A percentile compares a stretch with the other conserved stretches of the same genome.
phyloP scores from a whole-genome alignment of 2,888 invertebrate genomes.

The Ochropleura plecta region DNA sequence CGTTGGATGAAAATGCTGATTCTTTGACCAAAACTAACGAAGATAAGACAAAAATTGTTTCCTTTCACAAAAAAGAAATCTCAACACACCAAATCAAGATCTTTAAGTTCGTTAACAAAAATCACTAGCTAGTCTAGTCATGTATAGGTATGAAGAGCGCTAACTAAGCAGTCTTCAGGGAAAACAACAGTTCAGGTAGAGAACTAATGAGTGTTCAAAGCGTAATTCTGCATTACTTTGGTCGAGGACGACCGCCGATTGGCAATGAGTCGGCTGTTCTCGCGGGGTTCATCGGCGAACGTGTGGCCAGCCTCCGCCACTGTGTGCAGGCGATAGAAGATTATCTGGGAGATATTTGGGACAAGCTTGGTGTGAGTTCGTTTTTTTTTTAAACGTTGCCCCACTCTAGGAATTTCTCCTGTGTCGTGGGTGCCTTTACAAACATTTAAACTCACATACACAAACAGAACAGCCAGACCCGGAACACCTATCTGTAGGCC shows the following conservation, averaged over 20 bases:
- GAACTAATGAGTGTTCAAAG: constrained; percentile 56
- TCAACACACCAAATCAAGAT: background rate
- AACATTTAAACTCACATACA: too few species aligned
- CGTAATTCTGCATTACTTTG: constrained; percentile 48
- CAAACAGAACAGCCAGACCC: too few species aligned
- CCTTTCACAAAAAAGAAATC: background rate
- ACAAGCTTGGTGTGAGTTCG: background rate
- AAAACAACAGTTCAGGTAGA: constrained; percentile 36
- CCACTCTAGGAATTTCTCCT: too few species aligned
- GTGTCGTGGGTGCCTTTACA: too few species aligned
- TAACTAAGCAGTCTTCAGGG: constrained; percentile 42
- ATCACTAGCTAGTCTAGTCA: constrained; percentile 5
- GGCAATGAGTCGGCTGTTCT: constrained; percentile 63
- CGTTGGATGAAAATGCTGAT: too few species aligned
- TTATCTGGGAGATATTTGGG: background rate
- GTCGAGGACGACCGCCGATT: constrained; percentile 55
- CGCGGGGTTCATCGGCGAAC: constrained; percentile 40
- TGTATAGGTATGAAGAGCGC: constrained; percentile 14
- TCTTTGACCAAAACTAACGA: background rate
- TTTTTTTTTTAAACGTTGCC: too few species aligned
- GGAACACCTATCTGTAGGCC: too few species aligned
- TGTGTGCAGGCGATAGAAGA: constrained; percentile 24
- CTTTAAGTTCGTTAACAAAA: constrained; percentile 3
- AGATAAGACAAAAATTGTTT: background rate
- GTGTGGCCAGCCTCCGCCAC: constrained; percentile 21